Base-by-base conservation (phyloP, 2,888 invertebrate genomes). In the Caenorhabditis sulstoni region DNA sequence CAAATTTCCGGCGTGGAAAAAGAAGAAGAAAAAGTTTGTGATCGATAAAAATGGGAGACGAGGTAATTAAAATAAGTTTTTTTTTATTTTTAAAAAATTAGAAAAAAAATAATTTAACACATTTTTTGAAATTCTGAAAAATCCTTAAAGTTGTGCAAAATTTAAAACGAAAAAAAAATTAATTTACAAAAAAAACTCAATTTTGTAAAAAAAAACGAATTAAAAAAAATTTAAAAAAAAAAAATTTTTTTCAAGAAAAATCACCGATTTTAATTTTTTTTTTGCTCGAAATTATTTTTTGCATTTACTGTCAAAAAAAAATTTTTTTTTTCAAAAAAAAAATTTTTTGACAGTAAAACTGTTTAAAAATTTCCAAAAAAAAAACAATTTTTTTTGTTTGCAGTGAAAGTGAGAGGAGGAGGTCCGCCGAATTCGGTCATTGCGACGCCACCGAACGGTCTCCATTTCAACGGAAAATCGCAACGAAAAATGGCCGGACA, bases 1-100 rank as follows among this genome's bases (percentile, higher is more conserved):
- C 18, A 75, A 61, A n/a, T 68, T 76, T 62, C 68, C 77, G 35
- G 77, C 50, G 9, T 68, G 68, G 77, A 77, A 68, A 20, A 77
- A 59, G 58, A 70, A 77, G 39, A 77, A 77, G 45, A 64, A 39
- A 22, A 70, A 64, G 73, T 49, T 58, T 23, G 37, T 14, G n/a
- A 37, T 57, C 20, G 55, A 35, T 1, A 57, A 73, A 45, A 35
- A 68, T 45, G 68, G 68, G 5, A 50, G 44, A 20, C 64, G 47
- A 47, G 37, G 73, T 73, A 9, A 23, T 7, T 29, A 35, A 14
- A 18, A 47, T 18, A n/a, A 47, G 18, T 16, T 53, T 53, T 53
- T 53, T 4, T 12, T 53, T 35, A 7, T 35, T 35, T 53, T 35
- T 14, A 14, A 29, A 53, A 35, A 20, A 12, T 53, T 53, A 20